Evolutionary conservation across 1,140 invertebrate species (phyloP).

Genomic region (Aphelinus certus): DNA sequence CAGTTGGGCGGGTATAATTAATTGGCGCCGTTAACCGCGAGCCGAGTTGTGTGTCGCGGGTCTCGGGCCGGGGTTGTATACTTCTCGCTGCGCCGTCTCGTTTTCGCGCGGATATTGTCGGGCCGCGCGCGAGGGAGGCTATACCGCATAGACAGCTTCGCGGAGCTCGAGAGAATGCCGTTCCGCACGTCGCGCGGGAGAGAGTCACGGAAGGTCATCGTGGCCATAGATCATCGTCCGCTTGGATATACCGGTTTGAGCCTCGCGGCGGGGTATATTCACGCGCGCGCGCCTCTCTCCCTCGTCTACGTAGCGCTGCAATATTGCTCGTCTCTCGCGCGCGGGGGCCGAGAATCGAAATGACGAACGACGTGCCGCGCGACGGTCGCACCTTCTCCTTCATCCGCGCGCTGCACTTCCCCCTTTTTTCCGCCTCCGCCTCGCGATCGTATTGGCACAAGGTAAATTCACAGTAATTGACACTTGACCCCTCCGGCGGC

Average conservation of each 20-base stretch:
- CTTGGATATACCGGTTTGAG: conserved; percentile 35
- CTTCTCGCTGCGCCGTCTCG: too few species aligned
- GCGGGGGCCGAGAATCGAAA: conserved; percentile 26
- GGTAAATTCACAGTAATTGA: conserved; percentile 41
- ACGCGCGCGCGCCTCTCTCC: conserved; percentile 5
- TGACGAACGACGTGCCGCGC: conserved; percentile 37
- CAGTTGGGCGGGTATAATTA: too few species aligned
- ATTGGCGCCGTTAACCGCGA: too few species aligned
- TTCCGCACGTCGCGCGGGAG: conserved; percentile 32
- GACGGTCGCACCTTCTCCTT: conserved; percentile 37
- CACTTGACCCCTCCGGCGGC: conserved; percentile 35
- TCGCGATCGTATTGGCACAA: conserved; percentile 28
- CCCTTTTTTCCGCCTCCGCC: background rate
- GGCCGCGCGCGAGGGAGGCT: too few species aligned
- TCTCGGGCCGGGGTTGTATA: too few species aligned
- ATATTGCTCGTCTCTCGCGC: conserved; percentile 19
- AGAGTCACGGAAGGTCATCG: conserved; percentile 51
- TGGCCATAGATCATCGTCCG: conserved; percentile 46
- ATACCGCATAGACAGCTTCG: too few species aligned
- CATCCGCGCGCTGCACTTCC: background rate
- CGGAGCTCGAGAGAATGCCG: too few species aligned
- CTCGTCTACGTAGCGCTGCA: conserved; percentile 1
- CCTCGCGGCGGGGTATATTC: conserved; percentile 33
- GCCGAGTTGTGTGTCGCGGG: too few species aligned
- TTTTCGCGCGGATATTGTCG: too few species aligned